Evolutionary conservation across 2,113 vertebrate genomes (phyloP), one percentile per base, ranked within the genome.

Genomic region (Vulpes lagopus): DNA sequence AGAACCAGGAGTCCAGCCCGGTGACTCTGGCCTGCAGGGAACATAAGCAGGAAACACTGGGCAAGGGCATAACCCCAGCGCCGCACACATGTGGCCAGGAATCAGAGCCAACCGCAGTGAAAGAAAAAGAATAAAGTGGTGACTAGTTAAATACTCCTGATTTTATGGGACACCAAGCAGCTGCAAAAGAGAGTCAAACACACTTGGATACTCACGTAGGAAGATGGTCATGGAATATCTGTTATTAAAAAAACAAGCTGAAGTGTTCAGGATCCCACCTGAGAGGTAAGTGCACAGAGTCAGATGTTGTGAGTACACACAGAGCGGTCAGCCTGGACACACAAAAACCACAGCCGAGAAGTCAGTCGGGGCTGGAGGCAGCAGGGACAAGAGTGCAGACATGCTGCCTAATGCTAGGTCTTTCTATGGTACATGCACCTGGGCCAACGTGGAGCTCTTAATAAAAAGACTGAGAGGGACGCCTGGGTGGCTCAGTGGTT

Each of bases 351-450:
- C 78, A 25, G 19, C 53, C 1, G 1, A 15, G 64, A 60, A 14
- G 30, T 5, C 20, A 2, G 65, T 0, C 0, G 55, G 57, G 30
- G 27, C 10, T 2, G 0, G 49, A 9, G 0, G 22, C 11, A 3
- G 25, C 25, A 22, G 25, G 32, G 12, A 53, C 71, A 55, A n/a
- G n/a, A 90, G 91, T 4, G 20, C 62, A 35, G 51, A 55, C 15
- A 1, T 57, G 23, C 16, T 59, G 43, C 43, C 43, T 16, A 20
- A 19, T 7, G 7, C 22, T 22, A 30, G 14, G 30, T 12, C 51
- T 51, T n/a, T 49, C 27, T n/a, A 3, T 3, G 20, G 87, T 22
- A 16, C 22, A 8, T 1, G 30, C 5, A 17, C 19, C 8, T 43
- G 43, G 43, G 43, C 43, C 43, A 43, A 5, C 0, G 11, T 4